Evolutionary conservation across 2,888 invertebrate species (phyloP).

Genomic region (Cataglyphis rosenhaueri): DNA sequence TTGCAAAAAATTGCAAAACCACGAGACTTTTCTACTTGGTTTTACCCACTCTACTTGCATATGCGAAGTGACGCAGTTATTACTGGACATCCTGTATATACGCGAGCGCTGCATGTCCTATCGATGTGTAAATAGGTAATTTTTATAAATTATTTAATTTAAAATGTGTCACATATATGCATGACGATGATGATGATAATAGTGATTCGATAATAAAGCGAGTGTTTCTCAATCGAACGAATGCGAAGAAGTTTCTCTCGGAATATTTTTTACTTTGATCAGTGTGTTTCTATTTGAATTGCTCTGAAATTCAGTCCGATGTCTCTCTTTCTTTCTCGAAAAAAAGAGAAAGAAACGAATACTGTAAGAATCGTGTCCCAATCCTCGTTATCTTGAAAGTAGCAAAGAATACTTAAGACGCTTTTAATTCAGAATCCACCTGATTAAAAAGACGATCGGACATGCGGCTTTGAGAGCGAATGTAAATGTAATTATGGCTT

Average conservation of each 20-base stretch:
- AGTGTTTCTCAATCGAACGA: constrained; percentile 65
- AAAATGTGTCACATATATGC: constrained; percentile 31
- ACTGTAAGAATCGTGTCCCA: background rate
- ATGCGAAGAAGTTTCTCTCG: constrained; percentile 56
- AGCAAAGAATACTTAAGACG: constrained; percentile 21
- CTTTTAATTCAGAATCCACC: background rate
- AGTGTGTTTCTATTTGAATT: constrained; percentile 31
- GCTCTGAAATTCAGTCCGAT: background rate
- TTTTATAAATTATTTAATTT: constrained; percentile 83
- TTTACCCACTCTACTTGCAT: too few species aligned
- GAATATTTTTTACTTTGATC: constrained; percentile 57
- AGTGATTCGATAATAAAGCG: constrained; percentile 62
- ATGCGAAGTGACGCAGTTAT: too few species aligned
- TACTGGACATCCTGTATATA: constrained; percentile 25
- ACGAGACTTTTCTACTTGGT: too few species aligned
- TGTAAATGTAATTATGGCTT: constrained; percentile 72
- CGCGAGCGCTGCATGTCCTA: constrained; percentile 81
- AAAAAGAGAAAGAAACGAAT: background rate
- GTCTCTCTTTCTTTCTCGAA: background rate
- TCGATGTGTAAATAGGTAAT: constrained; percentile 84
- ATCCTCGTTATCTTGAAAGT: constrained; percentile 8
- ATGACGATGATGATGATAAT: constrained; percentile 44
- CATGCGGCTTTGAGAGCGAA: constrained; percentile 80
- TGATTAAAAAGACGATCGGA: constrained; percentile 75
- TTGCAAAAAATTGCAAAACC: too few species aligned